Conservation (phyloP, 2,113 vertebrate species). For the Brachionichthys hirsutus region DNA sequence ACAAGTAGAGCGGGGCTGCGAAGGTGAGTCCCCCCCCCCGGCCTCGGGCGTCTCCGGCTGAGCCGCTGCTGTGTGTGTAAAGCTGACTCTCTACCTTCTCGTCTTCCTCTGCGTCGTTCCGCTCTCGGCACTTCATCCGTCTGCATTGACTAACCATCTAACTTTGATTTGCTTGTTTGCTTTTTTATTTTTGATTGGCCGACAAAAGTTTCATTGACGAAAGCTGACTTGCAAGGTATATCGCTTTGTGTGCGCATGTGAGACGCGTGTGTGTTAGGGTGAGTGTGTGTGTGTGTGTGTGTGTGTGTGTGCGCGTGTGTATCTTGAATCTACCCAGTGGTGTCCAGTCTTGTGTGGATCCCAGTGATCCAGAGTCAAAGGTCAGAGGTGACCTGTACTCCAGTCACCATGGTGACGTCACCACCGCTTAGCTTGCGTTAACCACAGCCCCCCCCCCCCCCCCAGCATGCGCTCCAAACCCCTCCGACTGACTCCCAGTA, state of each 20-base stretch:
- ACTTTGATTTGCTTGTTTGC: conserved; percentile 94
- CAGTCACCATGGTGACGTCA: conserved; percentile 52
- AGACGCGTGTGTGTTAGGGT: conserved; percentile 66
- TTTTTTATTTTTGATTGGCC: conserved; percentile 95
- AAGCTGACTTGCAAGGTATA: conserved; percentile 99
- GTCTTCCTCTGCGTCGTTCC: conserved; percentile 41
- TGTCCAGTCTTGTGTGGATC: conserved; percentile 74
- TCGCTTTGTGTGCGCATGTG: conserved; percentile 86
- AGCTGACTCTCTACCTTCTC: conserved; percentile 35
- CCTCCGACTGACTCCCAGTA: conserved; percentile 39
- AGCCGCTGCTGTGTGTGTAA: conserved; percentile 32
- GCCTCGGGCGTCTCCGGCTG: background rate
- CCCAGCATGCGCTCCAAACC: conserved; percentile 34
- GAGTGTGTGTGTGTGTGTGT: background rate
- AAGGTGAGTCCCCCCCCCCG: conserved; percentile 81
- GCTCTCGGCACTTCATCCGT: conserved; percentile 81
- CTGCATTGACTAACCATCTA: conserved; percentile 95
- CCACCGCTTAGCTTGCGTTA: conserved; percentile 55
- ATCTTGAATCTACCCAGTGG: conserved; percentile 57
- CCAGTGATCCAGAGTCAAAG: conserved; percentile 70
- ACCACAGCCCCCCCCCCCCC: conserved; percentile 39
- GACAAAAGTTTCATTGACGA: conserved; percentile 99
- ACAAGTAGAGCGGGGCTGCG: conserved; percentile 97
- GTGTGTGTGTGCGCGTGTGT: conserved; percentile 7
- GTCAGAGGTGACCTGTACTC: conserved; percentile 67